Percentiles rank a stretch among this genome's conserved stretches.
These are phyloP conservation scores for Taenaris catops DNA, from an alignment of 2,888 invertebrate species.

Conservation along the genomic window DNA sequence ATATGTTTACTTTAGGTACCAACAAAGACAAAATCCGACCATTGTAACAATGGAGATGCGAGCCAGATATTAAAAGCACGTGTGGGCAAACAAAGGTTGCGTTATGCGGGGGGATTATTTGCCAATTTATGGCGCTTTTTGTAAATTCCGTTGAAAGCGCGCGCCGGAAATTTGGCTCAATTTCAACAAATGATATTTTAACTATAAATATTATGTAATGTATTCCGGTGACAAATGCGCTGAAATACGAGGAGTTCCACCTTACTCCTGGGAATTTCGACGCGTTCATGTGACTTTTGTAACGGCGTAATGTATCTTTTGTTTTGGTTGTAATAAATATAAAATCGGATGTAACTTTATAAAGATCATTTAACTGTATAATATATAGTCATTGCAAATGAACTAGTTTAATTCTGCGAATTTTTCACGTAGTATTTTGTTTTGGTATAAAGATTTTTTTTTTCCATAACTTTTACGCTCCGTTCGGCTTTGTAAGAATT, in stretches of 20 bases:
- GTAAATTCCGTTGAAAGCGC: slow-evolving; percentile 73
- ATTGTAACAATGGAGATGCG: slow-evolving; percentile 51
- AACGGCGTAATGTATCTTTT: slow-evolving; percentile 16
- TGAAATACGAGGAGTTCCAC: slow-evolving; percentile 44
- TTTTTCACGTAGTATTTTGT: too few species aligned
- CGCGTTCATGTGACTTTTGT: slow-evolving; percentile 18
- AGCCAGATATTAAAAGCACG: slow-evolving; percentile 76
- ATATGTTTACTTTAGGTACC: slow-evolving; percentile 67
- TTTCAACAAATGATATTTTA: slow-evolving; percentile 76
- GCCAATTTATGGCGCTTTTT: slow-evolving; percentile 79
- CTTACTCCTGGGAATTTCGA: slow-evolving; percentile 42
- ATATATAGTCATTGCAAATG: too few species aligned
- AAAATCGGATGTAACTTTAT: too few species aligned
- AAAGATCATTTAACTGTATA: too few species aligned
- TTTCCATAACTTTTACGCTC: too few species aligned
- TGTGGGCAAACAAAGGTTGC: slow-evolving; percentile 80
- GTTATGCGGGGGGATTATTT: slow-evolving; percentile 80
- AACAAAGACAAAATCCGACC: slow-evolving; percentile 73
- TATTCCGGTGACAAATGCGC: slow-evolving; percentile 49
- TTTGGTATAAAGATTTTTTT: too few species aligned
- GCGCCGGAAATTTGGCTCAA: slow-evolving; percentile 77
- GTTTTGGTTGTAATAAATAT: slow-evolving; percentile 1
- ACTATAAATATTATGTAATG: slow-evolving; percentile 69
- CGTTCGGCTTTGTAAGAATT: too few species aligned
- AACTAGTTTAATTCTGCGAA: too few species aligned